A percentile compares a stretch with the other conserved stretches of the same genome.
phyloP scores from a whole-genome alignment of 1,140 invertebrate genomes.

The Drosophila ficusphila region DNA sequence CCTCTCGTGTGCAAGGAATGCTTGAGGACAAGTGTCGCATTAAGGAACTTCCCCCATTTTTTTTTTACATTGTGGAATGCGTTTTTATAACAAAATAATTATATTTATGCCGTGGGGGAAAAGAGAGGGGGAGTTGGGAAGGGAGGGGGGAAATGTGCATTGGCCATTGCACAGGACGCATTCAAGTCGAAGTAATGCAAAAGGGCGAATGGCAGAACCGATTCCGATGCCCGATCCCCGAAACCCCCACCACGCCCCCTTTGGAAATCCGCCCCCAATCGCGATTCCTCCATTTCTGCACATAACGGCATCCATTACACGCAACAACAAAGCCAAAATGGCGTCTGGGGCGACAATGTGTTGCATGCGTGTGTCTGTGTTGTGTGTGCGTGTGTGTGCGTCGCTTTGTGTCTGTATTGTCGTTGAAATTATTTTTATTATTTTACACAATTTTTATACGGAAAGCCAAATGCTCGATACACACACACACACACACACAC shows the following conservation, averaged over 20 bases:
- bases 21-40: constrained; percentile 51
- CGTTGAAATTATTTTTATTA: constrained; percentile 76
- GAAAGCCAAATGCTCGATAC: constrained; percentile 47
- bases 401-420: constrained; percentile 33
- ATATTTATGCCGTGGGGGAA: constrained; percentile 67
- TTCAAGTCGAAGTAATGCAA: constrained; percentile 71
- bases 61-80: constrained; percentile 47
- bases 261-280: constrained; percentile 13
- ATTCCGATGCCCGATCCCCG: constrained; percentile 3
- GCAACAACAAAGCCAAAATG: constrained; percentile 71
- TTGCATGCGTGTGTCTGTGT: constrained; percentile 24
- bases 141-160: constrained; percentile 10
- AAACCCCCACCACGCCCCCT: too few species aligned
- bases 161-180: constrained; percentile 51
- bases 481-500: too few species aligned
- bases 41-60: constrained; percentile 3
- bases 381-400: too few species aligned
- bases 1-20: constrained; percentile 16
- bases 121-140: too few species aligned
- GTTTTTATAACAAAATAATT: constrained; percentile 81
- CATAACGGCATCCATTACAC: constrained; percentile 77
- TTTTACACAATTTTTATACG: constrained; percentile 79
- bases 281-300: constrained; percentile 24
- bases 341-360: constrained; percentile 64
- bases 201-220: constrained; percentile 30